Evolutionary conservation across 2,888 invertebrate genomes (phyloP), one percentile per base, ranked within the genome.

Genomic region (Odontomyia ornata): DNA sequence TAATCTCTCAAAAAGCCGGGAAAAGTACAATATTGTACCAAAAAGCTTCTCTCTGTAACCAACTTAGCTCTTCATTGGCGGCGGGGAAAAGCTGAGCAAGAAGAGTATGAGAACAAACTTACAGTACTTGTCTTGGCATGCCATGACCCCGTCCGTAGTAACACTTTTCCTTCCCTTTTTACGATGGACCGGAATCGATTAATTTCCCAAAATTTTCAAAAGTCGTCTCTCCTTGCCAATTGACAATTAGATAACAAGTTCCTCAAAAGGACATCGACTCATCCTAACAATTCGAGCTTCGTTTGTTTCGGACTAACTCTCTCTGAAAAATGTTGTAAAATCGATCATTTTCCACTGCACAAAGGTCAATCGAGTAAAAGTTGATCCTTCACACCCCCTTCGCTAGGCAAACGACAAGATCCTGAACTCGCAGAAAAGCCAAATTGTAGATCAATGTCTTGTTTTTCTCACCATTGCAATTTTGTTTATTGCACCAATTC

Each of bases 121-220:
- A 25, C 60, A 18, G n/a, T 18, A 15, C 60, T 25, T n/a, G n/a
- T n/a, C n/a, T n/a, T 25, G 21, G 25, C 60, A 25, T 21, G 11
- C 60, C 25, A 21, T 15, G 18, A 52, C 52, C 52, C 52, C 21
- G 60, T 60, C 21, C 23, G 43, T 67, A 67, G 64, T 64, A 64
- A 28, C 25, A 13, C 36, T 67, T 67, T 67, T 23, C 21, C 67
- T 25, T 23, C 21, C 67, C 13, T 43, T 67, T 43, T 28, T 43
- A 67, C 46, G 43, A 67, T 46, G 46, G 67, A 18, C 21, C 67
- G 67, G 43, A 67, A 67, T 67, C 67, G 67, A 67, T 67, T 67
- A 67, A 67, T 67, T 67, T 27, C 18, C 36, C 64, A 46, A 21
- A 43, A 23, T 25, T 43, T 46, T 21, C 11, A 23, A 11, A 43